Evolutionary conservation across 2,113 vertebrate species (phyloP).

Genomic region (Protobothrops mucrosquamatus): DNA sequence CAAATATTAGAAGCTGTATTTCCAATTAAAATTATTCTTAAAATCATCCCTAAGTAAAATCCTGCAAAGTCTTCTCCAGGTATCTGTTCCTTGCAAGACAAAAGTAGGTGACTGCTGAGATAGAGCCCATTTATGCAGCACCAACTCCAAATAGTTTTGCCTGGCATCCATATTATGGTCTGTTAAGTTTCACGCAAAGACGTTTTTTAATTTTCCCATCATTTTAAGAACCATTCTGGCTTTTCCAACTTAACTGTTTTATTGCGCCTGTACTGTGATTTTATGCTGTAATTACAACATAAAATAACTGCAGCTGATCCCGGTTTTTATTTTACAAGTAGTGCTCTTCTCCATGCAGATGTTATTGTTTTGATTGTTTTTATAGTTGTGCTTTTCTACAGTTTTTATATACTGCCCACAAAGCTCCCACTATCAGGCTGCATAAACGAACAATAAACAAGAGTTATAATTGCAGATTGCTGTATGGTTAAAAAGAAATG

Average conservation of each 20-base stretch:
- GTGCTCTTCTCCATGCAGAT: not conserved
- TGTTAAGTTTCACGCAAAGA: not conserved
- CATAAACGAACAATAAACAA: not conserved
- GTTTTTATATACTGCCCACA: not conserved
- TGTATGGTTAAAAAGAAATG: not conserved
- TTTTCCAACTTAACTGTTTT: not conserved
- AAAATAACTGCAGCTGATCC: not conserved
- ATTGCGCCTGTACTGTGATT: not conserved
- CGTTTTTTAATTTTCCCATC: not conserved
- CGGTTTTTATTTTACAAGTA: not conserved
- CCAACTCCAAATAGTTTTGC: not conserved
- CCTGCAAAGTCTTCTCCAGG: not conserved
- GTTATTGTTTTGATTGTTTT: not conserved
- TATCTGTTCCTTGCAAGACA: not conserved
- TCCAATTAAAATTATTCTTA: no score
- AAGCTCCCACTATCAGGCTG: not conserved
- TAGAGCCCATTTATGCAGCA: not conserved
- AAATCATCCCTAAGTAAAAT: no score
- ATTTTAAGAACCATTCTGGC: not conserved
- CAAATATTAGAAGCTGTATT: no score
- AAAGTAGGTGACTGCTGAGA: not conserved
- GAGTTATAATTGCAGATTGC: not conserved
- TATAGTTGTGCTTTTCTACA: not conserved
- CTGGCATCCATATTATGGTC: not conserved
- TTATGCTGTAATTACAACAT: not conserved